Conservation (phyloP, 2,888 invertebrate species). For the Argyresthia goedartella region DNA sequence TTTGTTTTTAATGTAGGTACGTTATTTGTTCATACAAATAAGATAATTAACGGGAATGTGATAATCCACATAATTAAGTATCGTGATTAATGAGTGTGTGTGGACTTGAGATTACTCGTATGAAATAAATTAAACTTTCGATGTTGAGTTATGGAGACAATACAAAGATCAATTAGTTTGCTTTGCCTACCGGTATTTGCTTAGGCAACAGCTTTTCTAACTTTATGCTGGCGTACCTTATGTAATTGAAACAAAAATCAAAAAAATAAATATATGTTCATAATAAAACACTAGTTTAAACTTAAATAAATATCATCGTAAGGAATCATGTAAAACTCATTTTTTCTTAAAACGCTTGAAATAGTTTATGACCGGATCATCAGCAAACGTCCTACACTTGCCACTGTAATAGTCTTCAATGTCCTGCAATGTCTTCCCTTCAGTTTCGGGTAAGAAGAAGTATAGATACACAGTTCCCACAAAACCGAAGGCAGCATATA, state of each 20-base stretch:
- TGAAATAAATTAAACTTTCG: too few relatives aligned
- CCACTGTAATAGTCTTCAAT: slow-evolving; percentile 59
- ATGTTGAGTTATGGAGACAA: too few relatives aligned
- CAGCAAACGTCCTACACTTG: slow-evolving; percentile 42
- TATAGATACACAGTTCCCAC: slow-evolving; percentile 61
- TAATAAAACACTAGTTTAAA: too few relatives aligned
- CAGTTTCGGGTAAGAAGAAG: slow-evolving; percentile 68
- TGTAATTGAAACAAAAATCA: neutral
- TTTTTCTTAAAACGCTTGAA: slow-evolving; percentile 26
- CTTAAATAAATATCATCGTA: slow-evolving; percentile 10
- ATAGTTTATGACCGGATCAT: slow-evolving; percentile 47
- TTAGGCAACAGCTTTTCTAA: too few relatives aligned
- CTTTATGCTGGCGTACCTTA: too few relatives aligned
- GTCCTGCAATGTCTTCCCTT: slow-evolving; percentile 61
- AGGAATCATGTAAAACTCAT: slow-evolving; percentile 13
- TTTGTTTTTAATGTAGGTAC: neutral
- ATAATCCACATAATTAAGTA: too few relatives aligned
- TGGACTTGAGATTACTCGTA: too few relatives aligned
- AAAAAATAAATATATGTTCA: neutral
- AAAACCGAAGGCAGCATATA: slow-evolving; percentile 54
- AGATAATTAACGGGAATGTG: too few relatives aligned
- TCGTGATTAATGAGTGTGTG: too few relatives aligned
- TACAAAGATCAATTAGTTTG: too few relatives aligned
- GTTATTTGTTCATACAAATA: too few relatives aligned
- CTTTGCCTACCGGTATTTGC: too few relatives aligned